A percentile compares a stretch with the other conserved stretches of the same genome.
phyloP scores from a whole-genome alignment of 2,113 vertebrate genomes.

The Thamnophis sirtalis region DNA sequence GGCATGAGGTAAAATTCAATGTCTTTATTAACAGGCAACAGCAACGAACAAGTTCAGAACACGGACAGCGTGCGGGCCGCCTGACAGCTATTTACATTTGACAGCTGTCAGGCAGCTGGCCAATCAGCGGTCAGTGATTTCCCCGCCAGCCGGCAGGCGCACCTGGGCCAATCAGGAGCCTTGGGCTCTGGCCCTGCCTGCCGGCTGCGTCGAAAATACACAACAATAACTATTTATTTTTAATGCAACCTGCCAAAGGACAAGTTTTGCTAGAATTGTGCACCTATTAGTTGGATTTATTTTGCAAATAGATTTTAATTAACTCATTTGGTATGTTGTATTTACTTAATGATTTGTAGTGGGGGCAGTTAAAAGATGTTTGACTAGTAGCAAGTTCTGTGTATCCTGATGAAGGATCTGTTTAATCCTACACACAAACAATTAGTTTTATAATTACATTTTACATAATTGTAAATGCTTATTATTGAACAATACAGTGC shows the following conservation, averaged over 20 bases:
- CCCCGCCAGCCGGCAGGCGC: too few species aligned
- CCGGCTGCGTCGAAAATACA: too few species aligned
- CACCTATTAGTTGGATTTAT: background rate
- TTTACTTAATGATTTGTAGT: background rate
- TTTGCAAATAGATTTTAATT: background rate
- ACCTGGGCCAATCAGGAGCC: too few species aligned
- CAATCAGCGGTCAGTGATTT: too few species aligned
- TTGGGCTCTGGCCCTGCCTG: too few species aligned
- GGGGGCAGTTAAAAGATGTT: slow-evolving; percentile 25
- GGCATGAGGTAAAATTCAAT: too few species aligned
- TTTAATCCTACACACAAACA: slow-evolving; percentile 21
- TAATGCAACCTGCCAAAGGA: background rate
- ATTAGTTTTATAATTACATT: slow-evolving; percentile 36
- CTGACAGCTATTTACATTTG: too few species aligned
- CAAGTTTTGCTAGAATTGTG: background rate
- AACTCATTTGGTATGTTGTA: background rate
- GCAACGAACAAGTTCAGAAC: too few species aligned
- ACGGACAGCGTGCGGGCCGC: too few species aligned
- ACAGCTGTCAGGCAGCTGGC: too few species aligned
- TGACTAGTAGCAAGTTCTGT: slow-evolving; percentile 2
- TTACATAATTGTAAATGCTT: slow-evolving; percentile 45
- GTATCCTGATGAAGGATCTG: slow-evolving; percentile 15
- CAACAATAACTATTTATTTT: background rate
- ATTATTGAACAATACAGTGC: slow-evolving; percentile 33
- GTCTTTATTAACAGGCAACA: too few species aligned